Conservation (phyloP, 2,113 vertebrate species). For the Rutilus rutilus region DNA sequence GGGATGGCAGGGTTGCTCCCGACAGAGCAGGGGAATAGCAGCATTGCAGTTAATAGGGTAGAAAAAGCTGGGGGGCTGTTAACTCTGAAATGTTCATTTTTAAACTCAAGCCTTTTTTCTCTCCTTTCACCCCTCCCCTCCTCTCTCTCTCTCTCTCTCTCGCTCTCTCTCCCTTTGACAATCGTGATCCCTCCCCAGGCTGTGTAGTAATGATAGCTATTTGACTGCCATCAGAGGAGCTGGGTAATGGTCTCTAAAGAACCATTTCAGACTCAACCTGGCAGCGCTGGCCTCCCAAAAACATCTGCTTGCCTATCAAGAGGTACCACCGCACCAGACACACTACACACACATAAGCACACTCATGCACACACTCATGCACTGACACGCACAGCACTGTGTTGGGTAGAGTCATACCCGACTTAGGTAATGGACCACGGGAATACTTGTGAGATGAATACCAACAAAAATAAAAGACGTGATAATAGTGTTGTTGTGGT, state of each 20-base stretch:
- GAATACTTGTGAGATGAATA: constrained; percentile 72
- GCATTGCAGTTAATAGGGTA: constrained; percentile 83
- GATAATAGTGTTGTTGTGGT: constrained; percentile 72
- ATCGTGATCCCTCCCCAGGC: constrained; percentile 69
- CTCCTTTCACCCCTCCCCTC: constrained; percentile 16
- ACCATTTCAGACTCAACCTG: constrained; percentile 78
- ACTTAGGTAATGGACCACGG: constrained; percentile 75
- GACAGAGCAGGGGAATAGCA: constrained; percentile 77
- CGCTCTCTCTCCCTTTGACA: constrained; percentile 50
- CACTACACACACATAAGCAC: constrained; percentile 40
- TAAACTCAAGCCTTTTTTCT: constrained; percentile 66
- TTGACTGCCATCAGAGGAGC: constrained; percentile 82
- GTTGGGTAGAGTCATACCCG: constrained; percentile 59
- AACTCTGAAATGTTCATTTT: constrained; percentile 82
- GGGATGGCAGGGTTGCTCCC: constrained; percentile 62
- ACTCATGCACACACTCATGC: constrained; percentile 64
- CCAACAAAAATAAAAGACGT: constrained; percentile 71
- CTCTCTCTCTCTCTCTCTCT: neutral
- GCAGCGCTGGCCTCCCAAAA: constrained; percentile 69
- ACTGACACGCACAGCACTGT: constrained; percentile 70
- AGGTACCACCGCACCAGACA: constrained; percentile 49
- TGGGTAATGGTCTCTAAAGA: constrained; percentile 82
- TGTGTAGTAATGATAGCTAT: constrained; percentile 85
- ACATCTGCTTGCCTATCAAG: constrained; percentile 65
- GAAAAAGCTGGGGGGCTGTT: constrained; percentile 81